Base-by-base conservation (phyloP, 2,888 invertebrate genomes). In the Toxonevra muliebris region DNA sequence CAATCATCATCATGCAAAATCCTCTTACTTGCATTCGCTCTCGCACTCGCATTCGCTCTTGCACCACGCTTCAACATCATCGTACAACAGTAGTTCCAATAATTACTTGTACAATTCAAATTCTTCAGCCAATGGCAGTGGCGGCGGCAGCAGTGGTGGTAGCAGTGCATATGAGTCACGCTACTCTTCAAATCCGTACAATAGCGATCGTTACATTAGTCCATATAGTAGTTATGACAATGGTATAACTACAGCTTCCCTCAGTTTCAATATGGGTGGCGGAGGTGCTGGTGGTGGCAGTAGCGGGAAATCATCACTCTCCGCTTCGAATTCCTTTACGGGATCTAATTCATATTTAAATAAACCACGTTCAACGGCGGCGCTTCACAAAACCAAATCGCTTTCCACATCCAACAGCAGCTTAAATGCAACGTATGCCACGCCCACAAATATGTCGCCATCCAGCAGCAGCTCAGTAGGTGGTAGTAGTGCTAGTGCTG, bases 151-250 rank as follows among this genome's bases (percentile, higher is more conserved):
- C 42, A 19, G 48, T 41, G 61, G 66, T 63, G 66, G 71, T 17
- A 65, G 67, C 15, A 67, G 73, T 59, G 65, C 77, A 69, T 82
- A 82, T 67, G 83, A 82, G 59, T 77, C 80, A 10, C 79, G 84
- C 58, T 84, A 83, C 67, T 69, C 75, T 20, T 77, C 80, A 55
- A 78, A 76, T 73, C 76, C 81, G 2, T 79, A 82, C 65, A 79
- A 73, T 69, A 75, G 79, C 41, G 83, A 84, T 74, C 82, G 85
- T 20, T 85, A 85, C 71, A 76, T 83, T 52, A 85, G 84, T 72
- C 85, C 85, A 61, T 85, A 85, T 69, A 82, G 82, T 65, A 82
- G 79, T 67, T 86, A 85, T 74, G 85, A 86, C 68, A 85, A 86
- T 73, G 85, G 85, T 30, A 77, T 86, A 15, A 86, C 85, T 10